phyloP scores from a whole-genome alignment of 2,113 vertebrate species.

The Struthidea cinerea region DNA sequence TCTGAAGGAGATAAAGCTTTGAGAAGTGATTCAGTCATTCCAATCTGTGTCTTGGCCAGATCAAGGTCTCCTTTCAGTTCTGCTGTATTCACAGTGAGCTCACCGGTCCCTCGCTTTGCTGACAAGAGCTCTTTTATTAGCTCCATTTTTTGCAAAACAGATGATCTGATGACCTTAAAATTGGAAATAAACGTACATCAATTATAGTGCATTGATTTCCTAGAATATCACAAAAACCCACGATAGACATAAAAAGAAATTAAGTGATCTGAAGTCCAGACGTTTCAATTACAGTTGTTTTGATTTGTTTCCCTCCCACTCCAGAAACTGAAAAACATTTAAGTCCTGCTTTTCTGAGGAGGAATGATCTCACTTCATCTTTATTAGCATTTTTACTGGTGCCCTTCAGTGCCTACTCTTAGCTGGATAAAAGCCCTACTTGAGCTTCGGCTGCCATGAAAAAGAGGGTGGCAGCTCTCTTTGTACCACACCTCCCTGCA shows the following conservation, averaged over 20 bases:
- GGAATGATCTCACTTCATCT: neutral
- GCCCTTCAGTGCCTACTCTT: neutral
- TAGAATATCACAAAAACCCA: neutral
- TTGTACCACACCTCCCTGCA: neutral
- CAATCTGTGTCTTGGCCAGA: conserved; percentile 75
- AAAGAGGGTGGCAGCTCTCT: neutral
- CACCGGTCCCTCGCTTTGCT: neutral
- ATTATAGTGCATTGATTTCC: neutral
- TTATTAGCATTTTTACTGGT: neutral
- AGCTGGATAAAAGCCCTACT: neutral
- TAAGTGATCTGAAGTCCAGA: neutral
- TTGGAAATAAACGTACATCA: neutral
- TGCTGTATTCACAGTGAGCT: conserved; percentile 23
- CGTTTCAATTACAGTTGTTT: neutral
- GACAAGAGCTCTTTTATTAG: conserved; percentile 48
- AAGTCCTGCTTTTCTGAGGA: neutral
- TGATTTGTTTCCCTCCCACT: neutral
- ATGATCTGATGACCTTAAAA: conserved; percentile 76
- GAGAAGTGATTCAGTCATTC: conserved; percentile 75
- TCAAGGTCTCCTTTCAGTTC: conserved; percentile 70
- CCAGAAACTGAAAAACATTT: neutral
- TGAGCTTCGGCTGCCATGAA: rapidly evolving
- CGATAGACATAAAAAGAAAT: neutral
- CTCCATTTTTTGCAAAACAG: conserved; percentile 72
- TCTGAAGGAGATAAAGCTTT: conserved; percentile 75